Percentiles rank a stretch among this genome's conserved stretches.
Evolutionary conservation across 2,888 invertebrate genomes (phyloP).

Genomic region (Patella ulyssiponensis): DNA sequence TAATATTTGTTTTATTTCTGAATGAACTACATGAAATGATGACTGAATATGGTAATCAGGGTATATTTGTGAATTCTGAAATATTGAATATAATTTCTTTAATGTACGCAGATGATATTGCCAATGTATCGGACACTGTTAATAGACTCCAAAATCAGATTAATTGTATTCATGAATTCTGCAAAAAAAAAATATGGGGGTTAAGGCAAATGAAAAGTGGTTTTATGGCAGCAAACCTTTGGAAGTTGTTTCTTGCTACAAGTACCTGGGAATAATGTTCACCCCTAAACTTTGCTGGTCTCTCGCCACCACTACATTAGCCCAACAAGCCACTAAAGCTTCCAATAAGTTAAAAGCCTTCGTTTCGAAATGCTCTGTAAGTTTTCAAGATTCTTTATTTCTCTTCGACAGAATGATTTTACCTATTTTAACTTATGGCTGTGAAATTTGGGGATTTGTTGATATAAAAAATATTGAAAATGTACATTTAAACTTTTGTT

Average conservation of each 20-base stretch:
- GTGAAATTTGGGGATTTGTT: conserved; percentile 25
- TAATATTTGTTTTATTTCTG: conserved; percentile 16
- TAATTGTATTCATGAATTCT: conserved; percentile 11
- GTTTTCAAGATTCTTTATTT: conserved; percentile 11
- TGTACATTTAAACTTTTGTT: conserved; percentile 24
- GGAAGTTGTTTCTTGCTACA: too few species aligned
- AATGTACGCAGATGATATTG: conserved; percentile 25
- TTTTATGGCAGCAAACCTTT: too few species aligned
- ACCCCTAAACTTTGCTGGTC: too few species aligned
- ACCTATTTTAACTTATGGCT: conserved; percentile 23
- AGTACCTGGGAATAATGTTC: too few species aligned
- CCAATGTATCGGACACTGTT: conserved; percentile 17
- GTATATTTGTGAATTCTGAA: conserved; percentile 18
- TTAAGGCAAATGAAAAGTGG: too few species aligned
- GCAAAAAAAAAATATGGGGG: neutral
- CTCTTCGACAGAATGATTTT: conserved; percentile 23
- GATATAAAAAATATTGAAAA: conserved; percentile 18
- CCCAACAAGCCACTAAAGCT: too few species aligned
- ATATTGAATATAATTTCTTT: conserved; percentile 18
- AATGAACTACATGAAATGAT: conserved; percentile 17
- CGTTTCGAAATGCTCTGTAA: conserved; percentile 10
- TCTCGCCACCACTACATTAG: too few species aligned
- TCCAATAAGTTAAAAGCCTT: conserved; percentile 11
- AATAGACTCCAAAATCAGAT: conserved; percentile 14
- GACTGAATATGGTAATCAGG: conserved; percentile 1